phyloP scores from a whole-genome alignment of 64 coral and sea anemone species.

The Montipora cactus region DNA sequence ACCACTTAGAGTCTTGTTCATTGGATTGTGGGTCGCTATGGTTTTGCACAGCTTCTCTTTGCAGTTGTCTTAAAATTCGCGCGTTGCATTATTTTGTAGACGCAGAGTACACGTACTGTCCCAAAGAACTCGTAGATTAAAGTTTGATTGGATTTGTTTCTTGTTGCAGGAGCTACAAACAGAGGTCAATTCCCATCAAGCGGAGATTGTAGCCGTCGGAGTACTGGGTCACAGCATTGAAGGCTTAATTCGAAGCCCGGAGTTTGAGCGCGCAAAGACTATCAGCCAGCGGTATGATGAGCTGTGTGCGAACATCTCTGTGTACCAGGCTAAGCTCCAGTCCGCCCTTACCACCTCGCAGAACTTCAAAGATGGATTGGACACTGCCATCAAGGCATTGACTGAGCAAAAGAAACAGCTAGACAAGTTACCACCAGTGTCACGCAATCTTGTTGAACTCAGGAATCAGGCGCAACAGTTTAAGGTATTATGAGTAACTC shows the following conservation, averaged over 20 bases:
- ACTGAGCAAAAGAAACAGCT: constrained; percentile 91
- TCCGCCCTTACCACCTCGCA: constrained; percentile 78
- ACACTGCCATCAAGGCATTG: constrained; percentile 76
- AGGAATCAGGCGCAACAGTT: constrained; percentile 87
- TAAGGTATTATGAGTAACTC: constrained; percentile 51
- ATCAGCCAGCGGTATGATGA: constrained; percentile 89
- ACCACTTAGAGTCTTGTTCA: neutral
- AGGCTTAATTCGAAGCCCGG: constrained; percentile 67
- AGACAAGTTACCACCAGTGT: constrained; percentile 79
- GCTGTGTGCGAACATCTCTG: constrained; percentile 76
- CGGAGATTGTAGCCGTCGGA: constrained; percentile 81
- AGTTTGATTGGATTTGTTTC: neutral
- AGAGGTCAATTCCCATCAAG: constrained; percentile 87
- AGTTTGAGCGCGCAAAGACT: constrained; percentile 86
- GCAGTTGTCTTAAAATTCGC: too few species aligned
- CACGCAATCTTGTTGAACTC: constrained; percentile 77
- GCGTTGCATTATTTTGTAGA: too few species aligned
- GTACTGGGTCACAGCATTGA: constrained; percentile 90
- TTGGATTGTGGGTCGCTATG: neutral
- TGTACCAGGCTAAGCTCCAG: constrained; percentile 88
- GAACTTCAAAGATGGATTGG: constrained; percentile 92
- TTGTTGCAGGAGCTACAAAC: constrained; percentile 71
- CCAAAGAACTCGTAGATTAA: too few species aligned
- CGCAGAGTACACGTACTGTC: too few species aligned
- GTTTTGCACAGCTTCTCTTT: too few species aligned